phyloP scores from a whole-genome alignment of 2,888 invertebrate species.

The Schrankia costaestrigalis region DNA sequence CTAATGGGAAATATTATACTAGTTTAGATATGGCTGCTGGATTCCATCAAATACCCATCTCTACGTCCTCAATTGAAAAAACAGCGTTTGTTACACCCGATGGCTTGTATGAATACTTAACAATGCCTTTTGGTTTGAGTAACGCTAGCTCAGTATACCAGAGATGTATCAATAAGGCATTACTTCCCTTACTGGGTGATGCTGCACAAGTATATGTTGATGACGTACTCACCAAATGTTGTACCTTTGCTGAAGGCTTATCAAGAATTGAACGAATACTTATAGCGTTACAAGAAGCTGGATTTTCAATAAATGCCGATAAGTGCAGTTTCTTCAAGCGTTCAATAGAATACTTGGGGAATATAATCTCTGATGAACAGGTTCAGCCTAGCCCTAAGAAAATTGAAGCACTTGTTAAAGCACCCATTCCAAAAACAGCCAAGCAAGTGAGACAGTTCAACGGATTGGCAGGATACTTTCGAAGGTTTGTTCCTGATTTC shows the following conservation, averaged over 20 bases:
- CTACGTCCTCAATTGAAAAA: no score
- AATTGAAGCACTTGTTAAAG: constrained; percentile 27
- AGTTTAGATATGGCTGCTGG: constrained; percentile 4
- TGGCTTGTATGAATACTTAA: constrained; percentile 32
- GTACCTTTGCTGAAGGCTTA: constrained; percentile 14
- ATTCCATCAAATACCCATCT: constrained; percentile 19
- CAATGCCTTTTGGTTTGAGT: constrained; percentile 34
- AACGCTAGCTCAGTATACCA: constrained; percentile 28
- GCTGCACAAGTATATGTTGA: constrained; percentile 32
- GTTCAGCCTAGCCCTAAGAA: constrained; percentile 30
- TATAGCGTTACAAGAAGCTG: constrained; percentile 18
- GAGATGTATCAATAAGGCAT: constrained; percentile 5
- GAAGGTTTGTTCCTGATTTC: constrained; percentile 21
- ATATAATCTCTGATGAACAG: constrained; percentile 24
- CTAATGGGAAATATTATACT: constrained; percentile 4
- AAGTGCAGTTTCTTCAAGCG: constrained; percentile 29
- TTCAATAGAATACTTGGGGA: constrained; percentile 29
- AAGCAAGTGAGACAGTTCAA: constrained; percentile 22
- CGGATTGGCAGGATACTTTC: constrained; percentile 18
- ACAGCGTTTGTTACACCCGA: no score
- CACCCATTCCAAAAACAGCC: constrained; percentile 22
- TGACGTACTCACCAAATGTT: constrained; percentile 27
- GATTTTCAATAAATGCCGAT: constrained; percentile 30
- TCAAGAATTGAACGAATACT: constrained; percentile 20
- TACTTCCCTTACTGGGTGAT: constrained; percentile 1